A percentile compares a stretch with the other conserved stretches of the same genome.
These are phyloP conservation scores for Beris morrisii DNA, from an alignment of 2,888 invertebrate genomes.

Conservation along the genomic window DNA sequence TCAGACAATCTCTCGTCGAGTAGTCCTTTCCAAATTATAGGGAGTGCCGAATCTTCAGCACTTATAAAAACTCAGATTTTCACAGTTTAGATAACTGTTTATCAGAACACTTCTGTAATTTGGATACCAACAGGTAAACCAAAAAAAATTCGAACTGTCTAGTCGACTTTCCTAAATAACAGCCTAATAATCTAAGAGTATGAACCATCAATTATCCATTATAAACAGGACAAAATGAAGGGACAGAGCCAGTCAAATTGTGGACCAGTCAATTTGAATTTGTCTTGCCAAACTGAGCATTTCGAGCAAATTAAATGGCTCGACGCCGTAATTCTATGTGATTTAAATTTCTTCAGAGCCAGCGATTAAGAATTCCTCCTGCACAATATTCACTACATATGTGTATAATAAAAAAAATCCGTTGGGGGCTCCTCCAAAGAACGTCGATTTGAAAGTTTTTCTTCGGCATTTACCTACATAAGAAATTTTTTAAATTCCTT, in stretches of 20 bases:
- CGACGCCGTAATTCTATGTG: conserved; percentile 25
- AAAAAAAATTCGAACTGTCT: not conserved
- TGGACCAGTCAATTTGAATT: not conserved
- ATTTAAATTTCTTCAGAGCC: conserved; percentile 4
- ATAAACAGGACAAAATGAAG: conserved; percentile 5
- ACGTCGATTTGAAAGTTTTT: no score
- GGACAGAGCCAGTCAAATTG: not conserved
- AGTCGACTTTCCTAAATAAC: conserved; percentile 2
- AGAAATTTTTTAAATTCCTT: conserved; percentile 18
- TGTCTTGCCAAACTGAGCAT: not conserved
- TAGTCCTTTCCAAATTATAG: no score
- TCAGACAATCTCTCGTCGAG: no score
- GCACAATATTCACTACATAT: conserved; percentile 1
- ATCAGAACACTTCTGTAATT: no score
- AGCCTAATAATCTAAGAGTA: conserved; percentile 1
- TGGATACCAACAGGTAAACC: no score
- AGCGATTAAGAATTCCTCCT: not conserved
- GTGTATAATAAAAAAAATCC: not conserved
- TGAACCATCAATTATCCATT: conserved; percentile 10
- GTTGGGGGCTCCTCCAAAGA: not conserved
- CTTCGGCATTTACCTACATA: not conserved
- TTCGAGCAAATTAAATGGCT: conserved; percentile 19
- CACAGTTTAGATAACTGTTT: no score
- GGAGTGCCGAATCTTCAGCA: no score
- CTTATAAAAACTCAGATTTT: no score